Evolutionary conservation across 2,113 vertebrate genomes (phyloP).

Genomic region (Zosterops lateralis): DNA sequence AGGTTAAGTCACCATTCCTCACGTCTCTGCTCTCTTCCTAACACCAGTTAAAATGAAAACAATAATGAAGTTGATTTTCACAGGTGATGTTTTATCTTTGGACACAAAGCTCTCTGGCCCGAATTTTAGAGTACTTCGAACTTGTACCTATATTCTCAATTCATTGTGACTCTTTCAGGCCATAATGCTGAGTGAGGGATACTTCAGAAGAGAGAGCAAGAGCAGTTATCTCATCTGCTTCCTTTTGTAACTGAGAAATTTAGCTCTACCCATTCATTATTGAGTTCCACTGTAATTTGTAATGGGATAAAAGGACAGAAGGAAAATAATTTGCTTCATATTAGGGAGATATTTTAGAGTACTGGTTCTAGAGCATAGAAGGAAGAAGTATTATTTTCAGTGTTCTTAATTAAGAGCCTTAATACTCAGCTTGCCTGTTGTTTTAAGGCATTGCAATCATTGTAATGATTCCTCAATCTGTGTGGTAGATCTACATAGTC

Average conservation of each 20-base stretch:
- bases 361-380: conserved; percentile 1
- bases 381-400: conserved; percentile 24
- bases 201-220: background rate
- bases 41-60: background rate
- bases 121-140: background rate
- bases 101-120: background rate
- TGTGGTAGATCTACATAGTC: background rate
- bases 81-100: background rate
- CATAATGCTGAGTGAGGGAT: background rate
- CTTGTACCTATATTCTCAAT: conserved; percentile 29
- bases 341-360: conserved; percentile 43
- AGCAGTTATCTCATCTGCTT: conserved; percentile 4
- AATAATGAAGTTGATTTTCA: background rate
- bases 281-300: conserved; percentile 39
- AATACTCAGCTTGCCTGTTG: background rate
- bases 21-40: background rate
- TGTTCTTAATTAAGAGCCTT: conserved; percentile 31
- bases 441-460: background rate
- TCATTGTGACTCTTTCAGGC: conserved; percentile 4
- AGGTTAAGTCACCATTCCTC: background rate
- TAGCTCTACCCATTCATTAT: conserved; percentile 21
- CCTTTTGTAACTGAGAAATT: conserved; percentile 10
- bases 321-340: conserved; percentile 8
- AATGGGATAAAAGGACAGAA: background rate
- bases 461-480: background rate